These are phyloP conservation scores for Oikopleura albicans DNA, from an alignment of 23 tunicate genomes.

Conservation along the genomic window DNA sequence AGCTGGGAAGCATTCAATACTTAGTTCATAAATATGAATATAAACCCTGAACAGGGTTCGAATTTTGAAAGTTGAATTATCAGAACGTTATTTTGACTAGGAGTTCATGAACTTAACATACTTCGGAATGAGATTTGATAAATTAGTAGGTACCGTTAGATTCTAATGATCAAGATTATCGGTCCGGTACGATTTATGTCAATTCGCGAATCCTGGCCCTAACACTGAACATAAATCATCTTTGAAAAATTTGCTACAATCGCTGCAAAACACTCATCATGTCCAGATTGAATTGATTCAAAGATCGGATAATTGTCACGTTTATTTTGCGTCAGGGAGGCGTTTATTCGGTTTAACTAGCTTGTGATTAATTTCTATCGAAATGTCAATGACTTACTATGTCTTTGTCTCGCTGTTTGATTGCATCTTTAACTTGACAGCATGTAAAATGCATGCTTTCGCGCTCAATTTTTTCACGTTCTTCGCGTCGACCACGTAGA, in stretches of 20 bases:
- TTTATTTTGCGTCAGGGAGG: neutral
- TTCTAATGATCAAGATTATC: neutral
- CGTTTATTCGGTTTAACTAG: too few relatives aligned
- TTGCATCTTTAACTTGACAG: neutral
- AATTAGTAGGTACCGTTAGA: too few relatives aligned
- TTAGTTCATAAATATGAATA: too few relatives aligned
- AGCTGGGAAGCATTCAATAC: too few relatives aligned
- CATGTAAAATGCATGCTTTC: neutral
- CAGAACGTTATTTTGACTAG: neutral
- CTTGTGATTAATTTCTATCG: neutral
- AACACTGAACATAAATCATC: neutral
- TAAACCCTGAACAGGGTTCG: too few relatives aligned
- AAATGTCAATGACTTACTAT: neutral
- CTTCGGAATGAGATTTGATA: neutral
- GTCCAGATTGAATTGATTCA: neutral
- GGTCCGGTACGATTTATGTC: neutral
- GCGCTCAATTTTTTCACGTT: neutral
- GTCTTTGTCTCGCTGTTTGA: neutral
- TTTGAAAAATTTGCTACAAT: neutral
- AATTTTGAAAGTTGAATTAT: neutral
- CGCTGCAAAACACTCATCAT: neutral
- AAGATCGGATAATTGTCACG: neutral
- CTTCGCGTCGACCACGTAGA: neutral
- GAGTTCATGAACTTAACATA: neutral
- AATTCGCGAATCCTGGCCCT: neutral